Base-by-base conservation (phyloP, 1,140 invertebrate genomes). In the Papilio aristodemus region DNA sequence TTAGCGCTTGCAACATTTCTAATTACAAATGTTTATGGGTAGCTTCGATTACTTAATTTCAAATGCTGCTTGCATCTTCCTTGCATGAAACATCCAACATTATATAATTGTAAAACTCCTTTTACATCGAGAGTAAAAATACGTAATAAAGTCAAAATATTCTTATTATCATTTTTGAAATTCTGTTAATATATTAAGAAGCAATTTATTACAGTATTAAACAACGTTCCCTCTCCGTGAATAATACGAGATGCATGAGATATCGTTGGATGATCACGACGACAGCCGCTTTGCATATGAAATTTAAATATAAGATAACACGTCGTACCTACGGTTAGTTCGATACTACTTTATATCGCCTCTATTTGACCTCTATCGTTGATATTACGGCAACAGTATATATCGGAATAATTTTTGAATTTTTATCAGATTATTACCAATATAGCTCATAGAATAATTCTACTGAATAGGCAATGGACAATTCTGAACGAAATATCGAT, bases 201-300 rank as follows among this genome's bases (percentile, higher is more conserved):
- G 46, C 19, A 54, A 54, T 54, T 54, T 54, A 54, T 54, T 22
- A 50, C 19, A 54, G 46, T 10, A 11, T 54, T 50, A 54, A 32
- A 32, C 17, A 22, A 54, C 19, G 17, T 46, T 46, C 19, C 6
- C 27, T 6, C 27, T 6, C 27, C 2, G 10, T 22, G 46, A 54
- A 22, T 4, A 22, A 54, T 54, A 54, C 11, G 46, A 25, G 4
- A 54, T 54, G 10, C 46, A 22, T 54, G 19, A 32, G 27, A 54
- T 25, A 54, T 11, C 46, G 17, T 25, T 13, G 19, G 46, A 54
- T 54, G 22, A 54, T 25, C 19, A 54, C 4, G 19, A 54, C 46
- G 46, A 54, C 46, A 54, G 46, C 19, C 46, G 46, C 19, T 54
- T 22, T 54, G 46, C 46, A 54, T 54, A 54, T 54, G 46, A 46